Evolutionary conservation across 2,888 invertebrate genomes (phyloP), one percentile per base, ranked within the genome.

Genomic region (Didymodactylos carnosus): DNA sequence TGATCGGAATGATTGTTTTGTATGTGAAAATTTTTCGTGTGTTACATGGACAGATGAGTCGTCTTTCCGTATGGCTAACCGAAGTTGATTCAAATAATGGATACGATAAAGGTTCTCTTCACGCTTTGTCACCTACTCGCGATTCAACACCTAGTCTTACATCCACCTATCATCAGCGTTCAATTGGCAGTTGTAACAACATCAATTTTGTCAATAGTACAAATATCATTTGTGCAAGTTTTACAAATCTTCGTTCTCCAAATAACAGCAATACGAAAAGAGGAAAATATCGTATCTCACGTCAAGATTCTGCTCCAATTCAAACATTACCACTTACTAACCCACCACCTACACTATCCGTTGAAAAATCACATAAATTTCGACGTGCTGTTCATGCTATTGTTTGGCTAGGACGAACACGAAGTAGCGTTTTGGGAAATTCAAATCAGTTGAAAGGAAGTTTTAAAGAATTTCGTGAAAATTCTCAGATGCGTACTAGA

Each of bases 391-490:
- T 62, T 62, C 62, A 62, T n/a, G 62, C 62, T 16, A 62, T 62
- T 35, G 62, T 62, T 19, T 62, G 62, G 62, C 19, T 62, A n/a
- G 62, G 62, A 62, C 62, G 62, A 35, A 35, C 62, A 62, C 35
- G 62, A 10, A 35, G n/a, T 35, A 27, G 16, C 7, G 62, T 35
- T n/a, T 29, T 29, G 10, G 35, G 7, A 35, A 29, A 62, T 35
- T n/a, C n/a, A n/a, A n/a, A n/a, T n/a, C n/a, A n/a, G n/a, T n/a
- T n/a, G n/a, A 62, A 62, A 25, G 62, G 62, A 35, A 35, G 35
- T n/a, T 62, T 62, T 62, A 62, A 62, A 62, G 62, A 62, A 62
- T 62, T 35, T 62, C 62, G 62, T 62, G 62, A 62, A 62, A 62
- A 25, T 35, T 62, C 62, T 29, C 62, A 62, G 35, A 35, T 35